These are phyloP conservation scores for Cosmopolites sordidus DNA, from an alignment of 2,888 invertebrate species.

Conservation along the genomic window DNA sequence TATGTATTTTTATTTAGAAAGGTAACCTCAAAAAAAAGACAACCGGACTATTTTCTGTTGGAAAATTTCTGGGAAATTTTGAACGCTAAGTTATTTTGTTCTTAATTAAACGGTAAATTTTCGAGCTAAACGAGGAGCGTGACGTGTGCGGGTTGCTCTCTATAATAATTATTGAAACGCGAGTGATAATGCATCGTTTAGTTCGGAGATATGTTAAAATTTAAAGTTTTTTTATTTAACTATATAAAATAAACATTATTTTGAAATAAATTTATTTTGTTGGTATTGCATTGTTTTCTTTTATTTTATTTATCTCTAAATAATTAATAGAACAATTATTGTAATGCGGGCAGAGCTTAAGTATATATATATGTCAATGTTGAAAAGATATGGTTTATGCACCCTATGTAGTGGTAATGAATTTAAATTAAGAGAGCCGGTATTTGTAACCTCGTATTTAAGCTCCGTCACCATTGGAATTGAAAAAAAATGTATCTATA, in stretches of 20 bases:
- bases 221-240: slow-evolving; percentile 27
- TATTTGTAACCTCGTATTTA: no score
- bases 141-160: no score
- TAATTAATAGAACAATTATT: no score
- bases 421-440: no score
- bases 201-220: slow-evolving; percentile 16
- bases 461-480: no score
- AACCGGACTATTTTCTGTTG: neutral
- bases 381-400: neutral
- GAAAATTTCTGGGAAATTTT: neutral
- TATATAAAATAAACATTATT: slow-evolving; percentile 31
- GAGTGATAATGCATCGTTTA: slow-evolving; percentile 4
- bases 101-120: neutral
- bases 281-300: slow-evolving; percentile 26
- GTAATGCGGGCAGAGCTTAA: neutral
- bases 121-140: neutral
- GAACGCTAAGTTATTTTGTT: neutral
- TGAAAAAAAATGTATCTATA: no score
- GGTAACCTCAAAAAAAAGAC: neutral
- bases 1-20: slow-evolving; percentile 1
- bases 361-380: neutral
- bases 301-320: slow-evolving; percentile 7
- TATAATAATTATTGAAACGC: no score
- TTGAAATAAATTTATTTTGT: slow-evolving; percentile 39
- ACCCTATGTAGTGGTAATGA: neutral